Conservation (phyloP, 2,797 vertebrate genomes). For the Sebastes diploproa region DNA sequence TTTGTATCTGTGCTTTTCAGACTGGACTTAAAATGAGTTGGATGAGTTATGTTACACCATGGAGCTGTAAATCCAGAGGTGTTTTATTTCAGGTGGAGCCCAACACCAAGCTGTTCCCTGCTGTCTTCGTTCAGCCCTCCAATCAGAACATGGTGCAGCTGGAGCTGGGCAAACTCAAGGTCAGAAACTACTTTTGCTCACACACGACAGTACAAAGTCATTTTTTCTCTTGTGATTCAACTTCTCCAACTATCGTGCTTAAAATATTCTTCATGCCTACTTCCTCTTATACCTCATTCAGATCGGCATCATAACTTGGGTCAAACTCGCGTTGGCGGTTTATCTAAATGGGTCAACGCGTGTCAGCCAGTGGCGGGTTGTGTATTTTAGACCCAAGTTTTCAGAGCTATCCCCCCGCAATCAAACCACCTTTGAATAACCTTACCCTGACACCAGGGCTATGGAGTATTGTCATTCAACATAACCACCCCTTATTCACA, state of each 20-base stretch:
- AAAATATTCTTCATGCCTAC: not conserved
- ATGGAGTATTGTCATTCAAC: no score
- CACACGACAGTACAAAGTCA: not conserved
- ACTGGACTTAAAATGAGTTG: not conserved
- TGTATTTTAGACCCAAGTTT: no score
- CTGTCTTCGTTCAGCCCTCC: conserved; percentile 87
- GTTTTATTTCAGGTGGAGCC: conserved; percentile 88
- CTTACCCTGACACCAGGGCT: no score
- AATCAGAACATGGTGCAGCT: conserved; percentile 92
- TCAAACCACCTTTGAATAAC: no score
- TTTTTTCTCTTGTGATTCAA: not conserved
- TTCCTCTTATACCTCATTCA: not conserved
- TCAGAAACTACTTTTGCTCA: conserved; percentile 45
- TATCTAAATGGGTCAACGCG: not conserved
- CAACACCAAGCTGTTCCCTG: conserved; percentile 96
- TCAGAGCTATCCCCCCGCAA: no score
- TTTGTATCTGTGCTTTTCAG: not conserved
- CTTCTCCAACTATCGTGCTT: not conserved
- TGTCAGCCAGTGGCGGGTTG: not conserved
- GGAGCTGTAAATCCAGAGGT: not conserved
- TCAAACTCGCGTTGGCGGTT: not conserved
- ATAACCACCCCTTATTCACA: no score
- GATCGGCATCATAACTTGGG: not conserved
- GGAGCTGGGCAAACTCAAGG: conserved; percentile 95
- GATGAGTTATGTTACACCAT: not conserved